Evolutionary conservation across 2,797 vertebrate species (phyloP), one percentile per base, ranked within the genome.

Genomic region (Ctenosaura bakeri): DNA sequence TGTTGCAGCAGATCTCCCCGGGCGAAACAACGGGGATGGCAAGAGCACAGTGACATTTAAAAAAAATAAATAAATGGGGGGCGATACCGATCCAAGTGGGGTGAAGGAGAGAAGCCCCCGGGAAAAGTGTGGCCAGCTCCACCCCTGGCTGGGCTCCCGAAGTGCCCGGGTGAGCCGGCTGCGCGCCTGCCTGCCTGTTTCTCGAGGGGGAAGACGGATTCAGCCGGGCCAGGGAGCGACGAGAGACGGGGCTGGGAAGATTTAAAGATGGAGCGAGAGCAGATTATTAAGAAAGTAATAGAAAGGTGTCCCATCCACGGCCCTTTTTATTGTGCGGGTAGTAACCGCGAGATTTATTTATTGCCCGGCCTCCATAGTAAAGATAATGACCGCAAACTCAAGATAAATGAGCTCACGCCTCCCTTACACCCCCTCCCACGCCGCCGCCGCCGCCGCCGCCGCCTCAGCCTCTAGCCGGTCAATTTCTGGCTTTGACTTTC

Each of bases 321-420:
- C 92, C 77, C 94, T 94, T 97, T 97, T 96, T 95, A 6, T 2
- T 4, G 38, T 59, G 69, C 9, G 69, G 92, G 92, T 93, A 94
- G 96, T 95, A 96, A 96, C 95, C 87, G 90, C 93, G 32, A 81
- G 96, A 91, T 96, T 95, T 97, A 97, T 97, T 96, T 96, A 96
- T 96, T 94, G 96, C 94, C 87, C 52, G 90, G 95, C 93, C 95
- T 95, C 85, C 96, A 95, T 94, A 96, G 96, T 96, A 95, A 96
- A 97, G 96, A 95, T 95, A 96, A 97, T 94, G 97, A 96, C 96
- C 95, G 80, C 97, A 96, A 97, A 96, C 95, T 95, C 94, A 93
- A 96, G 95, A 97, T 96, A 95, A 97, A 97, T 94, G 96, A 95
- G 94, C 94, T 90, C 94, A 91, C 26, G 24, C 24, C 66, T 32